Percentiles rank a stretch among this genome's conserved stretches.
These are phyloP conservation scores for Conus ventricosus DNA, from an alignment of 1,140 invertebrate genomes.

Conservation along the genomic window DNA sequence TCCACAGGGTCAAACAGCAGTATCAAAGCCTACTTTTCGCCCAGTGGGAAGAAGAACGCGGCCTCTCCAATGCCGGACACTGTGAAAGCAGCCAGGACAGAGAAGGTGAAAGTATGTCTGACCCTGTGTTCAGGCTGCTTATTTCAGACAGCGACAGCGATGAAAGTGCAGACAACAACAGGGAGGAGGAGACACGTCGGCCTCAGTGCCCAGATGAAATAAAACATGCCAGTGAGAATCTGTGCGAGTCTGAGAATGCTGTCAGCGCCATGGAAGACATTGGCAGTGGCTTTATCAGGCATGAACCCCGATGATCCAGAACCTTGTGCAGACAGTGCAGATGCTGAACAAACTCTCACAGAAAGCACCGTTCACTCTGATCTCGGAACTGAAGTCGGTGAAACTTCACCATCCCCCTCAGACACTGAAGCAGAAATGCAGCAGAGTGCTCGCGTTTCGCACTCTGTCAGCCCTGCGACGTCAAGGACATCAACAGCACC, in stretches of 20 bases:
- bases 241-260: background rate
- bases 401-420: background rate
- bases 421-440: background rate
- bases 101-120: background rate
- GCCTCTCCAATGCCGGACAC: background rate
- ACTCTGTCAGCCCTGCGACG: background rate
- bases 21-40: slow-evolving; percentile 9
- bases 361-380: background rate
- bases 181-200: background rate
- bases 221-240: background rate
- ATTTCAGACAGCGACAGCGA: slow-evolving; percentile 17
- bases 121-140: background rate
- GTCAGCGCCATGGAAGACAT: background rate
- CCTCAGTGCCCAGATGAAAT: background rate
- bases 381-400: background rate
- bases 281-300: background rate
- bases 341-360: background rate
- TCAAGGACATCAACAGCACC: background rate
- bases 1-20: background rate
- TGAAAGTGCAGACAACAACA: background rate
- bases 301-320: background rate
- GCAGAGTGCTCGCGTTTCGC: background rate
- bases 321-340: background rate
- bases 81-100: background rate
- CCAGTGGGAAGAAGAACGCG: background rate